phyloP scores from a whole-genome alignment of 2,888 invertebrate genomes.

The Spisula subtruncata region DNA sequence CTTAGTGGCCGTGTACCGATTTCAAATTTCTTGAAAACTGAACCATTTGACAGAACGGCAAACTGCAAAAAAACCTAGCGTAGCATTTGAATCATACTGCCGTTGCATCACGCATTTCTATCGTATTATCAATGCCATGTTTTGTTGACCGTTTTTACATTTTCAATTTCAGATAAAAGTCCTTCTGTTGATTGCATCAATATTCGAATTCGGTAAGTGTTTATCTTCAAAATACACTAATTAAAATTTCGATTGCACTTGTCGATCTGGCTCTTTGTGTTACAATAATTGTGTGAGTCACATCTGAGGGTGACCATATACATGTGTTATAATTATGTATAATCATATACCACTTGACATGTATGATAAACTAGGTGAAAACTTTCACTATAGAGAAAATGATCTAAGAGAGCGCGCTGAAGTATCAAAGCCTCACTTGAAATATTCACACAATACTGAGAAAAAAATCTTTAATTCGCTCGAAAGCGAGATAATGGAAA shows the following conservation, averaged over 20 bases:
- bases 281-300: not conserved
- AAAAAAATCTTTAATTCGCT: no score
- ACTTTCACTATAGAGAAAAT: no score
- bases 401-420: no score
- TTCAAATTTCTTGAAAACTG: not conserved
- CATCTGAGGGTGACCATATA: no score
- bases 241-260: not conserved
- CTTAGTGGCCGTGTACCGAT: no score
- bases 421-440: no score
- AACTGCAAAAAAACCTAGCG: not conserved
- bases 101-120: not conserved
- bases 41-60: not conserved
- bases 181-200: conserved; percentile 27
- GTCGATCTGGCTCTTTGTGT: not conserved
- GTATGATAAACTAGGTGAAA: no score
- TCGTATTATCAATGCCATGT: not conserved
- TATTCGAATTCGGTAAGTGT: conserved; percentile 47
- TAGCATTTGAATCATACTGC: not conserved
- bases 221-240: not conserved
- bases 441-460: no score
- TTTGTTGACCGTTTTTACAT: not conserved
- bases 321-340: no score
- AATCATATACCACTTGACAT: no score
- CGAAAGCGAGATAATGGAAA: no score
- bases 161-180: conserved; percentile 51